Conservation (phyloP, 1,140 invertebrate species). For the Zophobas morio region DNA sequence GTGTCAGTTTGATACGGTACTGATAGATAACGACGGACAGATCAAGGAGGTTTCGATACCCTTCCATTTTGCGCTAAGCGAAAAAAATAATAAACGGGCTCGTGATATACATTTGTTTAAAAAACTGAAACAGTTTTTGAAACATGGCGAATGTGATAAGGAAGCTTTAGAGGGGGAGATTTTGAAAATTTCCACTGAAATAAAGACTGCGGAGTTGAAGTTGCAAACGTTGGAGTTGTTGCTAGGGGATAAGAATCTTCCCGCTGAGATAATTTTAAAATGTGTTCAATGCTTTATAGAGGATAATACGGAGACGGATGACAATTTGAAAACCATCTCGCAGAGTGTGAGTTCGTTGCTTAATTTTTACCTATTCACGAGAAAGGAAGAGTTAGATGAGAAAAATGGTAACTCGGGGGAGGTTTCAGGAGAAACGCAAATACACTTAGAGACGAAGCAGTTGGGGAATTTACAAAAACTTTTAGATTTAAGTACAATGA, state of each 20-base stretch:
- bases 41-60: constrained; percentile 89
- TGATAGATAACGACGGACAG: constrained; percentile 86
- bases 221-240: constrained; percentile 82
- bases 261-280: constrained; percentile 71
- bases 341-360: constrained; percentile 62
- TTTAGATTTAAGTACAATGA: constrained; percentile 64
- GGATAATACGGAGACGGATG: constrained; percentile 54
- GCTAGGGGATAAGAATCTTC: constrained; percentile 74
- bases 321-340: constrained; percentile 58
- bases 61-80: constrained; percentile 91
- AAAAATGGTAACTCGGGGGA: constrained; percentile 52
- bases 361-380: constrained; percentile 62
- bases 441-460: constrained; percentile 60
- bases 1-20: constrained; percentile 78
- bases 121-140: constrained; percentile 80
- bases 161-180: constrained; percentile 72
- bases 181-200: constrained; percentile 72
- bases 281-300: constrained; percentile 70
- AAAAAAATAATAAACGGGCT: constrained; percentile 88
- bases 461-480: constrained; percentile 66
- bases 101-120: constrained; percentile 90
- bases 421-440: constrained; percentile 36
- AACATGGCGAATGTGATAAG: constrained; percentile 70
- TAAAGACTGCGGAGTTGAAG: constrained; percentile 82
- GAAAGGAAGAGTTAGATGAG: constrained; percentile 46